These are phyloP conservation scores for Chauna torquata DNA, from an alignment of 2,113 vertebrate genomes.

Conservation along the genomic window DNA sequence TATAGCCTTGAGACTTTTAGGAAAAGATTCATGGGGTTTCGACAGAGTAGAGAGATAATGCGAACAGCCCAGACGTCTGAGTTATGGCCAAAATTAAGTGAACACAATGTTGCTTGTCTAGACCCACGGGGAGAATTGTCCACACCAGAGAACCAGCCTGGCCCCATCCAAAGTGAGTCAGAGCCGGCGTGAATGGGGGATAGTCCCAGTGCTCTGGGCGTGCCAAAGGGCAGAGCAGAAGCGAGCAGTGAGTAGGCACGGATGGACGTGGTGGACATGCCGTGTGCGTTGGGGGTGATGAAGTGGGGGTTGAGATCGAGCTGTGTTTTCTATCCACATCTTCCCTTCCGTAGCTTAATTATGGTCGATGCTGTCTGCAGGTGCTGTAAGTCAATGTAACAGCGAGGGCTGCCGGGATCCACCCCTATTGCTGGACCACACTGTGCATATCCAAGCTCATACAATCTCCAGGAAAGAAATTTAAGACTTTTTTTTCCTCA, in stretches of 20 bases:
- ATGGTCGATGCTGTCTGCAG: background rate
- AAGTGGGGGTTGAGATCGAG: background rate
- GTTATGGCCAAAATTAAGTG: background rate
- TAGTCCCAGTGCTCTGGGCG: background rate
- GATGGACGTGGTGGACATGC: background rate
- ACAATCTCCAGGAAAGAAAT: background rate
- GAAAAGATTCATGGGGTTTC: background rate
- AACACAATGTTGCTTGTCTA: background rate
- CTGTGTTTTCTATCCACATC: background rate
- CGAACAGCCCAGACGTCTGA: slow-evolving; percentile 1
- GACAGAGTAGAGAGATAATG: background rate
- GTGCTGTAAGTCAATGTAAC: background rate
- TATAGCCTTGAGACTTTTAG: background rate
- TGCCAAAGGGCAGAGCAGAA: background rate
- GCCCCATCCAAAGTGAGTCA: background rate
- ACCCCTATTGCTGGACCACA: accelerated
- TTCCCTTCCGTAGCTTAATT: background rate
- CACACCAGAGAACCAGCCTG: background rate
- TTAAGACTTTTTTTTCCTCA: background rate
- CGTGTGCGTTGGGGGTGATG: background rate
- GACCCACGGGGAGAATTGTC: background rate
- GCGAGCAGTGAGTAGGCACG: background rate
- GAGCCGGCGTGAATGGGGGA: background rate
- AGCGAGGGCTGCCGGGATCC: accelerated
- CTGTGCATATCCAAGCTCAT: accelerated